phyloP scores from a whole-genome alignment of 2,888 invertebrate genomes.

The Tridacna gigas region DNA sequence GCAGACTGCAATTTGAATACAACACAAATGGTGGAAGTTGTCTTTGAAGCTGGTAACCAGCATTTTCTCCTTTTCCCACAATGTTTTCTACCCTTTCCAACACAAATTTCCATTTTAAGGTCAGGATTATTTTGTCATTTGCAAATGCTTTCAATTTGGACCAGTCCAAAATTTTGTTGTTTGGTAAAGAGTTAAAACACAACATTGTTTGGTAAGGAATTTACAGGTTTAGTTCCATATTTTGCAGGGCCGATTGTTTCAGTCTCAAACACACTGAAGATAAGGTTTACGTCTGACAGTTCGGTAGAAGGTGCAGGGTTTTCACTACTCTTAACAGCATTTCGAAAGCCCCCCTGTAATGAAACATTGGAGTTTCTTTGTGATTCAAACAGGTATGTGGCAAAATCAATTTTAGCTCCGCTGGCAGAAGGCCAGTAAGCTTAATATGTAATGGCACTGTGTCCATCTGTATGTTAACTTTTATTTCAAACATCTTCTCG shows the following conservation, averaged over 20 bases:
- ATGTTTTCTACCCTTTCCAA: too few species aligned
- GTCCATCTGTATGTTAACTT: too few species aligned
- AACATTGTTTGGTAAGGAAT: too few species aligned
- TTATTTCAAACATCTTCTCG: too few species aligned
- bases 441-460: too few species aligned
- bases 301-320: constrained; percentile 41
- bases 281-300: constrained; percentile 39
- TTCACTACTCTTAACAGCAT: constrained; percentile 35
- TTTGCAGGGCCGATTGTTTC: constrained; percentile 43
- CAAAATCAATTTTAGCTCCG: too few species aligned
- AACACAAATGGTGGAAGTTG: too few species aligned
- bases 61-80: too few species aligned
- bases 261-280: constrained; percentile 19
- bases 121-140: background rate
- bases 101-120: too few species aligned
- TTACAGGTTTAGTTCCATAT: background rate
- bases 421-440: too few species aligned
- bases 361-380: constrained; percentile 32
- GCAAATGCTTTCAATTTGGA: background rate
- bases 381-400: constrained; percentile 40
- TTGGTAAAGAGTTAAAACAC: background rate
- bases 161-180: background rate
- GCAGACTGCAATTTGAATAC: too few species aligned
- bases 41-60: too few species aligned
- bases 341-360: constrained; percentile 30